Evolutionary conservation across 2,113 vertebrate species (phyloP), one percentile per base, ranked within the genome.

Genomic region (Anhinga rufa): DNA sequence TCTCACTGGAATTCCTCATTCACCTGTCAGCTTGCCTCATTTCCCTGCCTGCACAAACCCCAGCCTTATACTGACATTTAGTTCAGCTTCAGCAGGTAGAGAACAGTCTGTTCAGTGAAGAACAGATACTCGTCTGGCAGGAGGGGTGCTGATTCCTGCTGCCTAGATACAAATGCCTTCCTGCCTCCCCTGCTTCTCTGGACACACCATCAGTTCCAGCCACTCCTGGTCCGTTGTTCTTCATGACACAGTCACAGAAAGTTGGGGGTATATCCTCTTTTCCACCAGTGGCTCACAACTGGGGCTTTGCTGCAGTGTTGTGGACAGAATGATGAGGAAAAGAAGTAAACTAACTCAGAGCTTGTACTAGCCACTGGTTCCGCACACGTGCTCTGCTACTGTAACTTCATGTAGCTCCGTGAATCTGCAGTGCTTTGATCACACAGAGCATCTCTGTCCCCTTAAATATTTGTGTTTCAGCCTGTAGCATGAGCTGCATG

Each of bases 1-100:
- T 96, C 34, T 42, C 21, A 31, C 48, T 42, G 38, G 40, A 92
- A 64, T 75, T 70, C 91, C 74, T 93, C 65, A 55, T 82, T 96
- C 61, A 79, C 85, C 51, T 92, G 89, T 95, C 95, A 94, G 44
- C 65, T 93, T 57, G 25, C 88, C 86, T 96, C 54, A 65, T 95
- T 96, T 95, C 88, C 81, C 84, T 72, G 44, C 94, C 94, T 94
- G 76, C 9, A 18, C 80, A 96, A 93, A 82, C 70, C 57, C 38
- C 64, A 34, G 65, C 62, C 17, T 26, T 31, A 25, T 26, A 11
- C 42, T 92, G 77, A 91, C 51, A 24, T 36, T 76, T 82, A 31
- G 77, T 81, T 98, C 84, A 82, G 78, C 44, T 71, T 91, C 74
- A 94, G 74, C 65, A 80, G 55, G 42, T 71, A 62, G 74, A 77